Percentiles rank a stretch among this genome's conserved stretches.
These are phyloP conservation scores for Eciton burchellii DNA, from an alignment of 1,140 invertebrate species.

Conservation along the genomic window DNA sequence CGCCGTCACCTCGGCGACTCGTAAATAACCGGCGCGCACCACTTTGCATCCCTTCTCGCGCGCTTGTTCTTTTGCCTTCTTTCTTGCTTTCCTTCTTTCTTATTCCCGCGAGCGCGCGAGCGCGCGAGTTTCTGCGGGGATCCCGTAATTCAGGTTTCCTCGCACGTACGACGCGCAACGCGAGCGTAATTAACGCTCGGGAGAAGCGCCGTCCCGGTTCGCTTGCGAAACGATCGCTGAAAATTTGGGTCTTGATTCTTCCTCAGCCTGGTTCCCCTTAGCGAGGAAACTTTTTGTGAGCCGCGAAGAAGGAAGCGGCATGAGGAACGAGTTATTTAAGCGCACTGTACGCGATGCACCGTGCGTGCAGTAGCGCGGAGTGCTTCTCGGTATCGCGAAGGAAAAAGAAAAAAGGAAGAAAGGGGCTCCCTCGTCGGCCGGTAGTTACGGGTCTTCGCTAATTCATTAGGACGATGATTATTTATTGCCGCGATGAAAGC, in stretches of 20 bases:
- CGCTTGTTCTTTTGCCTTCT: slow-evolving; percentile 59
- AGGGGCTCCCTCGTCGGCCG: neutral
- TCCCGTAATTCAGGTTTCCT: slow-evolving; percentile 73
- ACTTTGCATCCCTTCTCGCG: slow-evolving; percentile 51
- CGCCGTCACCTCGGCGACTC: slow-evolving; percentile 55
- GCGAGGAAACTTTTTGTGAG: neutral
- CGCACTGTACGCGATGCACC: neutral
- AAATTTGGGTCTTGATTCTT: slow-evolving; percentile 29
- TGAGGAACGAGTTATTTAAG: neutral
- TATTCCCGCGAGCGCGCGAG: slow-evolving; percentile 30
- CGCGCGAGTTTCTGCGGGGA: slow-evolving; percentile 68
- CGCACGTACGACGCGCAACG: slow-evolving; percentile 67
- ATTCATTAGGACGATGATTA: slow-evolving; percentile 68
- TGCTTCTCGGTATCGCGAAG: slow-evolving; percentile 50
- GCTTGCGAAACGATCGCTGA: slow-evolving; percentile 10
- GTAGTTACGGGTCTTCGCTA: slow-evolving; percentile 43
- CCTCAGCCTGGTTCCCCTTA: neutral
- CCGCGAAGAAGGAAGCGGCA: too few relatives aligned
- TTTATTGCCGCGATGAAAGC: slow-evolving; percentile 49
- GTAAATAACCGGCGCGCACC: slow-evolving; percentile 71
- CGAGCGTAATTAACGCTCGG: slow-evolving; percentile 69
- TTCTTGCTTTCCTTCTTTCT: slow-evolving; percentile 39
- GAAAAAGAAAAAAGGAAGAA: slow-evolving; percentile 19
- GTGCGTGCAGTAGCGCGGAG: slow-evolving; percentile 12
- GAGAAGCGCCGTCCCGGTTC: slow-evolving; percentile 3